A percentile compares a stretch with the other conserved stretches of the same genome.
phyloP scores from a whole-genome alignment of 1,140 invertebrate species.

The Melipona quadrifasciata region DNA sequence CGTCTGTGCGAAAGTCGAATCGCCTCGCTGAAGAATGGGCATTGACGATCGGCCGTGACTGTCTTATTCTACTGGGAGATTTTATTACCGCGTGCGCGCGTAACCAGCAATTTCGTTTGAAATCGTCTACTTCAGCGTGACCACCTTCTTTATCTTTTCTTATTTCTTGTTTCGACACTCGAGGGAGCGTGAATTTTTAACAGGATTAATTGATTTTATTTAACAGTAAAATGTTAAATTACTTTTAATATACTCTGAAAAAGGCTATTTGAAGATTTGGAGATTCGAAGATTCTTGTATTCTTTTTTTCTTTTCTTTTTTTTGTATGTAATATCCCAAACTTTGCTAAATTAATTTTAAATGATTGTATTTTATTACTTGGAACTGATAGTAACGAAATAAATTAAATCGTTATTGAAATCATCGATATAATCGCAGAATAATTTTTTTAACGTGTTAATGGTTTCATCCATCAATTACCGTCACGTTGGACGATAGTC shows the following conservation, averaged over 20 bases:
- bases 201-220: background rate
- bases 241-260: background rate
- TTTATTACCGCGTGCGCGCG: background rate
- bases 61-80: conserved; percentile 28
- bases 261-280: background rate
- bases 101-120: background rate
- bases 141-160: too few relatives aligned
- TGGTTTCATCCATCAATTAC: background rate
- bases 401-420: too few relatives aligned
- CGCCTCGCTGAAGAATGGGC: background rate
- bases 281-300: too few relatives aligned
- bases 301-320: too few relatives aligned
- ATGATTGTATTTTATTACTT: too few relatives aligned
- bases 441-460: too few relatives aligned
- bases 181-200: background rate
- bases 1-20: conserved; percentile 22
- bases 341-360: too few relatives aligned
- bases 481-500: background rate
- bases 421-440: too few relatives aligned
- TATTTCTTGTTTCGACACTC: background rate
- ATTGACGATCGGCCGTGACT: background rate
- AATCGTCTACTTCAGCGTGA: background rate
- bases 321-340: too few relatives aligned
- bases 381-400: too few relatives aligned
- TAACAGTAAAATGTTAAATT: background rate